These are phyloP conservation scores for Zaprionus capensis DNA, from an alignment of 1,140 invertebrate species.

Conservation along the genomic window DNA sequence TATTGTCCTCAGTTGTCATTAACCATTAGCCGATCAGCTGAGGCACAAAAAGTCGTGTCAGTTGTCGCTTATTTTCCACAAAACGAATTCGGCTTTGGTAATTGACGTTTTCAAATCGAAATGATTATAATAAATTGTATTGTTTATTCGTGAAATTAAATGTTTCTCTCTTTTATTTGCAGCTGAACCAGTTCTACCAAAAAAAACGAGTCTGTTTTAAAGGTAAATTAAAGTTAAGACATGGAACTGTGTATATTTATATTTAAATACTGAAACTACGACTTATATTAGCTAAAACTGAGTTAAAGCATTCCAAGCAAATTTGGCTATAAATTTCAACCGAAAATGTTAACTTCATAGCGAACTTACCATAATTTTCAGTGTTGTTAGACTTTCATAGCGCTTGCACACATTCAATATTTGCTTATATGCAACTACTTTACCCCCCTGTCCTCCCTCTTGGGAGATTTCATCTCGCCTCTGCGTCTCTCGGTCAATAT, in stretches of 20 bases:
- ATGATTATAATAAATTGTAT: slow-evolving; percentile 18
- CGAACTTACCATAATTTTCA: background rate
- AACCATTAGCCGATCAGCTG: slow-evolving; percentile 47
- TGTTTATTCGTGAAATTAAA: background rate
- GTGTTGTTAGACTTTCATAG: background rate
- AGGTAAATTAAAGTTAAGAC: slow-evolving; percentile 5
- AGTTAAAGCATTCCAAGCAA: background rate
- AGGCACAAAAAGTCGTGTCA: slow-evolving; percentile 29
- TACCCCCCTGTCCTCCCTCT: background rate
- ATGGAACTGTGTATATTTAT: background rate
- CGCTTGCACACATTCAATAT: background rate
- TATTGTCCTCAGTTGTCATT: slow-evolving; percentile 37
- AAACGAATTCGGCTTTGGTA: slow-evolving; percentile 27
- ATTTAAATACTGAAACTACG: background rate
- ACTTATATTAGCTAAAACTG: background rate
- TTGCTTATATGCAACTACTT: background rate
- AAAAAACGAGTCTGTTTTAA: slow-evolving; percentile 1
- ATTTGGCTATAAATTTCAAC: background rate
- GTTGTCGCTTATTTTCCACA: slow-evolving; percentile 25
- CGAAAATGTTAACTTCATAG: background rate
- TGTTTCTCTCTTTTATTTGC: slow-evolving; percentile 2
- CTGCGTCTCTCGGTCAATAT: slow-evolving; percentile 51
- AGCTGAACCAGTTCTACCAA: slow-evolving; percentile 22
- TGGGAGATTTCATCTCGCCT: background rate
- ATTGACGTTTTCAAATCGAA: slow-evolving; percentile 28